These are phyloP conservation scores for Ditula angustiorana DNA, from an alignment of 2,888 invertebrate genomes.

Conservation along the genomic window DNA sequence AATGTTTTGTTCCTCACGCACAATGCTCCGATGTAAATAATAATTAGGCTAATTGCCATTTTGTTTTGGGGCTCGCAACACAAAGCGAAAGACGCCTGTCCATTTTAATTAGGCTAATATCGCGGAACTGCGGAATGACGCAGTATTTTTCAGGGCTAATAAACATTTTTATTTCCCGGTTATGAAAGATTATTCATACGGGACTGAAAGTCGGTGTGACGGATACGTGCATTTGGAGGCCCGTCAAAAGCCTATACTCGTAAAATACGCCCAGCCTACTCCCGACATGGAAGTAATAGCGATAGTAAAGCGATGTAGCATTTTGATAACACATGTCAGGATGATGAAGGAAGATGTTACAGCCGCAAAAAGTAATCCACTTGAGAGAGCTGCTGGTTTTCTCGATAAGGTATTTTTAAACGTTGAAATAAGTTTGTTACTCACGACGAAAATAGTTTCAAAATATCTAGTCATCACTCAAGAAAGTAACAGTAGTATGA, in stretches of 20 bases:
- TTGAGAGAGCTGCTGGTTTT: not conserved
- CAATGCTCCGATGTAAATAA: slow-evolving; percentile 44
- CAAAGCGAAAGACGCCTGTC: slow-evolving; percentile 63
- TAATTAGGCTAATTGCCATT: slow-evolving; percentile 64
- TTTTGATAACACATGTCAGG: slow-evolving; percentile 34
- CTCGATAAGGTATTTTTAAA: not conserved
- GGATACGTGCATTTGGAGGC: slow-evolving; percentile 33
- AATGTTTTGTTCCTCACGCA: slow-evolving; percentile 17
- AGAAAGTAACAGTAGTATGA: not conserved
- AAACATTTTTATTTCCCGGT: slow-evolving; percentile 64
- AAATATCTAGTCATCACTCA: no score
- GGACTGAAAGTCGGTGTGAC: slow-evolving; percentile 43
- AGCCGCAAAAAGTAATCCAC: slow-evolving; percentile 12
- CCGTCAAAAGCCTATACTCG: slow-evolving; percentile 41
- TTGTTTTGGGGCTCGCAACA: slow-evolving; percentile 57
- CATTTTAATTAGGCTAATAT: slow-evolving; percentile 73
- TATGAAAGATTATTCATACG: slow-evolving; percentile 59
- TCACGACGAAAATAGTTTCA: no score
- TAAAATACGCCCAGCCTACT: slow-evolving; percentile 36
- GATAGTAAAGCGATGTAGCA: slow-evolving; percentile 39
- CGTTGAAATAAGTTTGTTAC: no score
- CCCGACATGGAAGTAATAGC: slow-evolving; percentile 36
- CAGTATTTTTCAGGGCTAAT: slow-evolving; percentile 56
- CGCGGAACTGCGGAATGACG: slow-evolving; percentile 54
- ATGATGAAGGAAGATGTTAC: slow-evolving; percentile 24